phyloP scores from a whole-genome alignment of 2,888 invertebrate genomes.

The Teinopalpus imperialis region DNA sequence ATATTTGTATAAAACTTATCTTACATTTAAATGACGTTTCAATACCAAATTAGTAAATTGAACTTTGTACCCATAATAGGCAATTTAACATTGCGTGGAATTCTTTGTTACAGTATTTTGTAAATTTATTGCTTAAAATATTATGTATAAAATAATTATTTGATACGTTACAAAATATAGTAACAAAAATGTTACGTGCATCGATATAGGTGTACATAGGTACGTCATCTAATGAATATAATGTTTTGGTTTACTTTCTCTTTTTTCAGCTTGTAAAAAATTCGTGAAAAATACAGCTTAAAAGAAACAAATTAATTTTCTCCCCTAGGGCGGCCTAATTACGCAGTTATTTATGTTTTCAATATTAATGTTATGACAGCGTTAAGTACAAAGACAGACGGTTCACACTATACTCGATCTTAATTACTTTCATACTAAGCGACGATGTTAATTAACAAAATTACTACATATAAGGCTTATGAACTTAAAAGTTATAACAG shows the following conservation, averaged over 20 bases:
- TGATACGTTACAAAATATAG: too few species aligned
- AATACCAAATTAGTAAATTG: conserved; percentile 29
- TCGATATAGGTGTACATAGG: too few species aligned
- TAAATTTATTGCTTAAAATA: too few species aligned
- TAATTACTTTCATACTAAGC: conserved; percentile 46
- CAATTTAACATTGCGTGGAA: too few species aligned
- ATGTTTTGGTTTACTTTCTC: background rate
- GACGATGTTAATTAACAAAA: conserved; percentile 67
- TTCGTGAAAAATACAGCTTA: background rate
- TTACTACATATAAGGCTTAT: conserved; percentile 68
- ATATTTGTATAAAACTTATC: conserved; percentile 46
- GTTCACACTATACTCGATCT: conserved; percentile 37
- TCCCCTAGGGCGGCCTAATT: conserved; percentile 31
- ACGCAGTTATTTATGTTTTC: conserved; percentile 35
- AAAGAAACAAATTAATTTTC: conserved; percentile 33
- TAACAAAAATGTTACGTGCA: too few species aligned
- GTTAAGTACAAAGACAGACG: conserved; percentile 31
- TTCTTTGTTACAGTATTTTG: too few species aligned
- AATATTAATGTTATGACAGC: conserved; percentile 29
- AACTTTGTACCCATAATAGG: background rate
- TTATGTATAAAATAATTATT: too few species aligned
- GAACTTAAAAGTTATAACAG: conserved; percentile 74
- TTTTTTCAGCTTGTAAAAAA: background rate
- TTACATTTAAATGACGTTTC: conserved; percentile 42
- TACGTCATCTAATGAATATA: too few species aligned